These are phyloP conservation scores for Cavia aperea DNA, from an alignment of 2,113 vertebrate genomes.

Conservation along the genomic window DNA sequence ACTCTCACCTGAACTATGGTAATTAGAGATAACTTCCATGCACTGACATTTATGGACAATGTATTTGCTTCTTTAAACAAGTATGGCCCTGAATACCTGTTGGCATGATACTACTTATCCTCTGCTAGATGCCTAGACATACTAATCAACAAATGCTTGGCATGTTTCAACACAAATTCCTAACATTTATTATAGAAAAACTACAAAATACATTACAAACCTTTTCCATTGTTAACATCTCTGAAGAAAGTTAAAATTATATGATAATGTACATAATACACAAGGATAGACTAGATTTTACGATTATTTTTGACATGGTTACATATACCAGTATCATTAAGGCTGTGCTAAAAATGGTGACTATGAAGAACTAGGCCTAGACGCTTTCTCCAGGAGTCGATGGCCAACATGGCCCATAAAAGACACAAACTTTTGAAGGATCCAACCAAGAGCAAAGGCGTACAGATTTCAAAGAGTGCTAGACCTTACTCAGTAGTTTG, in stretches of 20 bases:
- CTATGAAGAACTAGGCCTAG: background rate
- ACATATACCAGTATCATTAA: background rate
- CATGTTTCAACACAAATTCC: background rate
- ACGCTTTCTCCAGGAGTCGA: background rate
- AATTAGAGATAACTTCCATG: background rate
- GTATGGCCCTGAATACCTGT: background rate
- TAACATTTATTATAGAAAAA: conserved; percentile 3
- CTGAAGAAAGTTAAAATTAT: background rate
- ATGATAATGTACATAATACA: background rate
- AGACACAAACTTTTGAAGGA: background rate
- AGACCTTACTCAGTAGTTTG: background rate
- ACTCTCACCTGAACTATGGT: background rate
- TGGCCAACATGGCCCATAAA: background rate
- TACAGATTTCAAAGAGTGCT: background rate
- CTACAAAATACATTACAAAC: background rate
- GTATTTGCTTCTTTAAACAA: conserved; percentile 2
- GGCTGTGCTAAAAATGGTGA: background rate
- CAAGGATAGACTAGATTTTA: background rate
- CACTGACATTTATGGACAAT: background rate
- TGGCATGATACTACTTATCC: background rate
- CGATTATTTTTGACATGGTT: background rate
- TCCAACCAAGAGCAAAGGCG: background rate
- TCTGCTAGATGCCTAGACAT: background rate
- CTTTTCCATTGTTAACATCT: conserved; percentile 16
- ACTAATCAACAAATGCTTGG: background rate